phyloP scores from a whole-genome alignment of 2,113 vertebrate species.

The Sitta europaea region DNA sequence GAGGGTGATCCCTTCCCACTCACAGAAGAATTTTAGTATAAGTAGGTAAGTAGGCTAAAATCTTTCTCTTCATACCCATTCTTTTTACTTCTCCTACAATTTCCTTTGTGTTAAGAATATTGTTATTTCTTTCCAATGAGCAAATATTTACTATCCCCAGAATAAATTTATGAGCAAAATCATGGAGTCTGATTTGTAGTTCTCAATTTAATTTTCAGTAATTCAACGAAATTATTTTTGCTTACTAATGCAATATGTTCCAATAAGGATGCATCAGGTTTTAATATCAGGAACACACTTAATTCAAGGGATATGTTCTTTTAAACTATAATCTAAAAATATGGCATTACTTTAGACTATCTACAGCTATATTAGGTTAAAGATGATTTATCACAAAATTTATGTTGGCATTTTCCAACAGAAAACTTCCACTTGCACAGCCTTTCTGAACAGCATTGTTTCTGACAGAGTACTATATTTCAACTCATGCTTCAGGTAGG shows the following conservation, averaged over 20 bases:
- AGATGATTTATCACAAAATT: neutral
- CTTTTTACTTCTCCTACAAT: neutral
- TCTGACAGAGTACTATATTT: neutral
- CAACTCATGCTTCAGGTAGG: neutral
- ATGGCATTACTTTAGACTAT: neutral
- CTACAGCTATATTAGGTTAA: neutral
- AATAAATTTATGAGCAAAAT: neutral
- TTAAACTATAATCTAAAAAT: neutral
- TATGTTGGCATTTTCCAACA: neutral
- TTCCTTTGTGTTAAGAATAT: neutral
- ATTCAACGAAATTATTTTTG: neutral
- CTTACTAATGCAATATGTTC: neutral
- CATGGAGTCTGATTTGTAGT: neutral
- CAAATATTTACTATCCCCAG: neutral
- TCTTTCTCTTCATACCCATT: rapidly evolving
- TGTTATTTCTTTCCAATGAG: neutral
- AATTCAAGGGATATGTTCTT: neutral
- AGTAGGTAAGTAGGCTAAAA: neutral
- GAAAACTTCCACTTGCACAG: neutral
- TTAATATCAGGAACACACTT: neutral
- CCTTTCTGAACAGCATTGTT: neutral
- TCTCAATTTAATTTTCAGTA: neutral
- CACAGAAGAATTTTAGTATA: neutral
- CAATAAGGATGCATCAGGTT: neutral
- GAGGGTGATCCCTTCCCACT: neutral